Evolutionary conservation across 2,888 invertebrate species (phyloP).

Genomic region (Acronicta psi): DNA sequence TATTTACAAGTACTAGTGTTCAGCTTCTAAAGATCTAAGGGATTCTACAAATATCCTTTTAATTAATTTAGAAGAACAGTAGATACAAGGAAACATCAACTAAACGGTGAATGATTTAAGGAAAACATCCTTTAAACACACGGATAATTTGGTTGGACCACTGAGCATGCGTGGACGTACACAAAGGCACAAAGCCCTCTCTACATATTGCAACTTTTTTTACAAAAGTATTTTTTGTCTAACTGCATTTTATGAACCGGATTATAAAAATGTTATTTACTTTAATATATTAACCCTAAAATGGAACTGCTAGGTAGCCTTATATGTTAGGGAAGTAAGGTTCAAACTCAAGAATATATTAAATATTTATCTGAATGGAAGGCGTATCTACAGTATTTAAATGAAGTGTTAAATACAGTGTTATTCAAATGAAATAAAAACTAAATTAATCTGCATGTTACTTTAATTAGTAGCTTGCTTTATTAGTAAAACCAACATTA

Average conservation of each 20-base stretch:
- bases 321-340: background rate
- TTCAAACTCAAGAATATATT: background rate
- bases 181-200: too few relatives aligned
- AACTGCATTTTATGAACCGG: too few relatives aligned
- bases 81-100: background rate
- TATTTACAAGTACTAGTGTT: too few relatives aligned
- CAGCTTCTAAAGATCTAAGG: too few relatives aligned
- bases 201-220: too few relatives aligned
- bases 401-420: too few relatives aligned
- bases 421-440: too few relatives aligned
- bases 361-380: background rate
- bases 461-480: background rate
- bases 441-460: background rate
- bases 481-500: constrained; percentile 16
- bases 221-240: too few relatives aligned
- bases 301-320: background rate
- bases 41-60: too few relatives aligned
- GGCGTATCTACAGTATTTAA: background rate
- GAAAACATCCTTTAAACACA: constrained; percentile 15
- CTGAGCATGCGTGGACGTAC: background rate
- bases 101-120: constrained; percentile 1
- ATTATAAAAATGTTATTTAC: too few relatives aligned
- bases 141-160: background rate
- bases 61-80: too few relatives aligned
- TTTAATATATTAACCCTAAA: background rate